Percentiles rank a stretch among this genome's conserved stretches.
Evolutionary conservation across 2,888 invertebrate genomes (phyloP).

Genomic region (Hofmannophila pseudospretella): DNA sequence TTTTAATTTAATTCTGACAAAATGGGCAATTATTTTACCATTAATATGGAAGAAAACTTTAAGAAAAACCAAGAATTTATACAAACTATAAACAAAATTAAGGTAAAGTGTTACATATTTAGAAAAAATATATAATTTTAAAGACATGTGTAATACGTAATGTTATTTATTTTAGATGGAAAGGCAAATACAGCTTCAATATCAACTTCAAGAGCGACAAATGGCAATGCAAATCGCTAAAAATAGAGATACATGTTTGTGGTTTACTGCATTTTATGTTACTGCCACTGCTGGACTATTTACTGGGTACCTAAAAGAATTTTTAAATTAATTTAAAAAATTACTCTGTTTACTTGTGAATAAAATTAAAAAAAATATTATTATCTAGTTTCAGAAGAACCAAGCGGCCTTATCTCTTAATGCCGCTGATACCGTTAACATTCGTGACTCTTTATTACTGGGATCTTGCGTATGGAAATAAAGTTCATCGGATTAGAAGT

Average conservation of each 20-base stretch:
- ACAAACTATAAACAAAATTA: constrained; percentile 80
- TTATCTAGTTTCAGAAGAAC: constrained; percentile 81
- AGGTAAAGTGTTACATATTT: constrained; percentile 53
- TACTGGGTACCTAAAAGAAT: constrained; percentile 75
- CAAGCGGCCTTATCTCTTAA: constrained; percentile 77
- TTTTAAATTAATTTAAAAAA: constrained; percentile 5
- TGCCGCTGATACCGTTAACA: constrained; percentile 84
- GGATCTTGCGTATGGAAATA: constrained; percentile 87
- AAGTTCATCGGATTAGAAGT: constrained; percentile 86
- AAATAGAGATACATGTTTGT: constrained; percentile 84
- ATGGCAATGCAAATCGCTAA: constrained; percentile 84
- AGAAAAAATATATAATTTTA: neutral
- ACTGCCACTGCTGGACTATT: constrained; percentile 71
- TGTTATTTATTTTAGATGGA: constrained; percentile 77
- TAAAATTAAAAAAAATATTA: neutral
- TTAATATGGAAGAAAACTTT: constrained; percentile 82
- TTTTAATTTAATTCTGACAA: neutral
- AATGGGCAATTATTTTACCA: constrained; percentile 79
- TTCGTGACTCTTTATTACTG: constrained; percentile 85
- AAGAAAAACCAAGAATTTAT: constrained; percentile 84
- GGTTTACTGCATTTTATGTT: constrained; percentile 83
- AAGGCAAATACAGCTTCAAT: constrained; percentile 88
- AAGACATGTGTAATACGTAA: neutral
- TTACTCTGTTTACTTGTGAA: constrained; percentile 1
- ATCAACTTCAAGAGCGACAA: constrained; percentile 86